Conservation (phyloP, 1,140 invertebrate genomes). For the Drosophila tani region DNA sequence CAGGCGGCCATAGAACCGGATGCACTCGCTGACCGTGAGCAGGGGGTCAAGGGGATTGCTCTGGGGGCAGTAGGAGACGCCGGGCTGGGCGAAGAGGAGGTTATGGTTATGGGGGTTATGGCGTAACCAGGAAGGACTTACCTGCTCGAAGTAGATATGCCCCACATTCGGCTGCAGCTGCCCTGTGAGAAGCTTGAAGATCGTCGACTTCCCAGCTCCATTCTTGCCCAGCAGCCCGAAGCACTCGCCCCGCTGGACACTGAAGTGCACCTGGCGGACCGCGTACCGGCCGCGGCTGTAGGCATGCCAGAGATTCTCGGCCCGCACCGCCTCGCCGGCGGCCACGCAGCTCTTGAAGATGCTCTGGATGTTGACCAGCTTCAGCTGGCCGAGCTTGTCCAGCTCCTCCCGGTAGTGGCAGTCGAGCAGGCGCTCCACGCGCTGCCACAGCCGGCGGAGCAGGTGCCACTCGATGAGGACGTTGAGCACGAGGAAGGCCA, state of each 20-base stretch:
- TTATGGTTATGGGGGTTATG: slow-evolving; percentile 12
- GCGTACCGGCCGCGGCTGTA: slow-evolving; percentile 72
- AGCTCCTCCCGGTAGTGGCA: slow-evolving; percentile 53
- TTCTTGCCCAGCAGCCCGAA: slow-evolving; percentile 92
- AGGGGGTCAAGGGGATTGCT: slow-evolving; percentile 92
- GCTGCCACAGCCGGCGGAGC: slow-evolving; percentile 53
- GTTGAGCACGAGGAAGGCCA: slow-evolving; percentile 86
- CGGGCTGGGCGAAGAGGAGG: slow-evolving; percentile 41
- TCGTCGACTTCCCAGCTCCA: slow-evolving; percentile 91
- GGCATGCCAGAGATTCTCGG: slow-evolving; percentile 72
- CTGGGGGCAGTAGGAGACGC: slow-evolving; percentile 92
- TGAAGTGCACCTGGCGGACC: slow-evolving; percentile 77
- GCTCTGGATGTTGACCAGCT: slow-evolving; percentile 61
- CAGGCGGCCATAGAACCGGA: slow-evolving; percentile 86
- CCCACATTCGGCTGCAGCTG: slow-evolving; percentile 87
- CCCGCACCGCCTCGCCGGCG: slow-evolving; percentile 61
- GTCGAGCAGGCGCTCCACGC: slow-evolving; percentile 42
- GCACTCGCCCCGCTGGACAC: slow-evolving; percentile 85
- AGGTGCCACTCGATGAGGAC: slow-evolving; percentile 86
- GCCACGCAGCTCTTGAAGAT: slow-evolving; percentile 71
- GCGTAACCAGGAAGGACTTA: slow-evolving; percentile 59
- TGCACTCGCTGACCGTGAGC: slow-evolving; percentile 87
- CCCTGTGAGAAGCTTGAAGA: slow-evolving; percentile 91
- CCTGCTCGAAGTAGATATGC: slow-evolving; percentile 84
- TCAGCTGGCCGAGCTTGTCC: slow-evolving; percentile 63